These are phyloP conservation scores for Zaprionus camerounensis DNA, from an alignment of 1,140 invertebrate genomes.

Conservation along the genomic window DNA sequence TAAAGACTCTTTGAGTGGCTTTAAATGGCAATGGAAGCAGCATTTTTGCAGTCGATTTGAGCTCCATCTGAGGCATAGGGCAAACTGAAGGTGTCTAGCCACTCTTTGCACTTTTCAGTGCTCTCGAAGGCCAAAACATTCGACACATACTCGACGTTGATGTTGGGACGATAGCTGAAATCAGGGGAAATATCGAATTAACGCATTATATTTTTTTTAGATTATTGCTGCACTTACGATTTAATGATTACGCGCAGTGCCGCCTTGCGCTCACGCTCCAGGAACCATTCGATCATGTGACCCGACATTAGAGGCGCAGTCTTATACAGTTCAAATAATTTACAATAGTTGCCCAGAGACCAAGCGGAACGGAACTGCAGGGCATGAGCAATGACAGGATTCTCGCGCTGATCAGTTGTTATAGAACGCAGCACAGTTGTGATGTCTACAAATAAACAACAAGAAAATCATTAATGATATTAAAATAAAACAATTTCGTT, in stretches of 20 bases:
- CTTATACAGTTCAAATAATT: conserved; percentile 95
- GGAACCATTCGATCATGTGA: conserved; percentile 98
- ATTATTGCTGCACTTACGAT: conserved; percentile 91
- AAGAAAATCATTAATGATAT: background rate
- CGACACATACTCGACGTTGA: conserved; percentile 93
- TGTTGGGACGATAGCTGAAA: conserved; percentile 96
- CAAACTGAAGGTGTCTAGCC: conserved; percentile 92
- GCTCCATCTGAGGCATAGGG: conserved; percentile 87
- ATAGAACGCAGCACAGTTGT: conserved; percentile 94
- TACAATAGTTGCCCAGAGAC: conserved; percentile 95
- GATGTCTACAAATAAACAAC: conserved; percentile 88
- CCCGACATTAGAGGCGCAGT: conserved; percentile 96
- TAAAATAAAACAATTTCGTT: background rate
- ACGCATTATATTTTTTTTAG: background rate
- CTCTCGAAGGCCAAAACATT: conserved; percentile 94
- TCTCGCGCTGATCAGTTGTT: conserved; percentile 90
- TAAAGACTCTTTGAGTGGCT: conserved; percentile 13
- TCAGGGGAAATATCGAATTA: background rate
- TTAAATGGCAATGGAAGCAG: conserved; percentile 72
- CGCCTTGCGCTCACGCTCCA: conserved; percentile 94
- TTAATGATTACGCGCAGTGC: conserved; percentile 96
- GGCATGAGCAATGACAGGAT: conserved; percentile 94
- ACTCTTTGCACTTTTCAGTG: conserved; percentile 92
- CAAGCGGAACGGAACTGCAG: conserved; percentile 95
- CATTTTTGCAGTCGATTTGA: conserved; percentile 82